phyloP scores from a whole-genome alignment of 2,113 vertebrate species.

The Clarias gariepinus region DNA sequence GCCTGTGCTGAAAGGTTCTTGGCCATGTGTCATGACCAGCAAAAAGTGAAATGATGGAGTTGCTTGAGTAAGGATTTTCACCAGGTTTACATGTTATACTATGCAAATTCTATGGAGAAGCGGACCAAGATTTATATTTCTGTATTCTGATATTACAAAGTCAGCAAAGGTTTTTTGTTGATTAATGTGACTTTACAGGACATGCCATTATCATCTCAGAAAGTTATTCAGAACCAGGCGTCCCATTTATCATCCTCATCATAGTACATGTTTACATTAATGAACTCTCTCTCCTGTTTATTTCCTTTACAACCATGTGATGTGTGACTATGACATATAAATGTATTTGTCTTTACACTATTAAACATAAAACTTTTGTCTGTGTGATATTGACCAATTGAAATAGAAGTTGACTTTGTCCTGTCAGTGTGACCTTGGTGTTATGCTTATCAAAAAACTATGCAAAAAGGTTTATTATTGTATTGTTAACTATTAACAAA shows the following conservation, averaged over 20 bases:
- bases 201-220: background rate
- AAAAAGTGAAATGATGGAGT: background rate
- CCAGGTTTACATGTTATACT: constrained; percentile 16
- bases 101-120: constrained; percentile 7
- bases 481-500: background rate
- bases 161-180: background rate
- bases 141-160: background rate
- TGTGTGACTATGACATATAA: constrained; percentile 12
- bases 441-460: background rate
- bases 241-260: constrained; percentile 7
- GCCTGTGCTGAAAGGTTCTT: constrained; percentile 29
- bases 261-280: constrained; percentile 34
- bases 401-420: constrained; percentile 6
- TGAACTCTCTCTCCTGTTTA: constrained; percentile 13
- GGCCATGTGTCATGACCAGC: background rate
- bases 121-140: background rate
- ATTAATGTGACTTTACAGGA: background rate
- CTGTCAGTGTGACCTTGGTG: background rate
- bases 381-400: constrained; percentile 10
- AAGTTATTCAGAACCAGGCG: background rate
- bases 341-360: constrained; percentile 41
- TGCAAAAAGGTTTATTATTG: background rate
- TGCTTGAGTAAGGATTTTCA: constrained; percentile 2
- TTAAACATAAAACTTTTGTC: constrained; percentile 24
- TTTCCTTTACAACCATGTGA: constrained; percentile 12